A percentile compares a stretch with the other conserved stretches of the same genome.
phyloP scores from a whole-genome alignment of 2,113 vertebrate species.

The Indicator maculatus region DNA sequence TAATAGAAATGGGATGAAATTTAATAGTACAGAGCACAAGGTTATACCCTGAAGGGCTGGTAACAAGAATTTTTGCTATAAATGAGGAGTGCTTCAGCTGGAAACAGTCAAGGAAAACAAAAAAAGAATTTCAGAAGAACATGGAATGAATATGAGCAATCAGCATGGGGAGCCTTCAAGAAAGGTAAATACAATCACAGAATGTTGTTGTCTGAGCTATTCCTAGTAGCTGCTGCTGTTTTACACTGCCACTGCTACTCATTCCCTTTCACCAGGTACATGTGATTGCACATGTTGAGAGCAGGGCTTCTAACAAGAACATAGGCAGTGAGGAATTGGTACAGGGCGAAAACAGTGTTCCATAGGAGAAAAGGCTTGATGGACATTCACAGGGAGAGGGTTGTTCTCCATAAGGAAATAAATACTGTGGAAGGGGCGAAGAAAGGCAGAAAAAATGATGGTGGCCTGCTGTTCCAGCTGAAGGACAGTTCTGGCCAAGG shows the following conservation, averaged over 20 bases:
- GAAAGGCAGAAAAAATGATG: not conserved
- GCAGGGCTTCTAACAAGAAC: not conserved
- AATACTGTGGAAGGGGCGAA: not conserved
- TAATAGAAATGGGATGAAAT: conserved; percentile 54
- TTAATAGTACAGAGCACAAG: conserved; percentile 38
- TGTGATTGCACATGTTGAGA: not conserved
- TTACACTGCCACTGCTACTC: not conserved
- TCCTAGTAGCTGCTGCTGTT: not conserved
- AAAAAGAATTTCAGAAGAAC: not conserved
- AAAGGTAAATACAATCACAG: not conserved
- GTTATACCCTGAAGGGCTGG: conserved; percentile 30
- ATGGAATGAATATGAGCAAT: not conserved
- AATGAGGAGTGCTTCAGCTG: conserved; percentile 9
- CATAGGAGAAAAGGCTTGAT: not conserved
- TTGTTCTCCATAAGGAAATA: not conserved
- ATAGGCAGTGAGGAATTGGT: not conserved
- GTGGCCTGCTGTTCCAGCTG: not conserved
- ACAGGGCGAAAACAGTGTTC: not conserved
- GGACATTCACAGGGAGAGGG: not conserved
- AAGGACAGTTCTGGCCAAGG: not conserved
- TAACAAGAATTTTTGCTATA: conserved; percentile 34
- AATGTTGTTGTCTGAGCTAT: not conserved
- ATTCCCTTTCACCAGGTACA: not conserved
- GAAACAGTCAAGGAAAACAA: conserved; percentile 22
- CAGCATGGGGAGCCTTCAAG: not conserved